Conservation (phyloP, 2,888 invertebrate species). For the Tetropium fuscum region DNA sequence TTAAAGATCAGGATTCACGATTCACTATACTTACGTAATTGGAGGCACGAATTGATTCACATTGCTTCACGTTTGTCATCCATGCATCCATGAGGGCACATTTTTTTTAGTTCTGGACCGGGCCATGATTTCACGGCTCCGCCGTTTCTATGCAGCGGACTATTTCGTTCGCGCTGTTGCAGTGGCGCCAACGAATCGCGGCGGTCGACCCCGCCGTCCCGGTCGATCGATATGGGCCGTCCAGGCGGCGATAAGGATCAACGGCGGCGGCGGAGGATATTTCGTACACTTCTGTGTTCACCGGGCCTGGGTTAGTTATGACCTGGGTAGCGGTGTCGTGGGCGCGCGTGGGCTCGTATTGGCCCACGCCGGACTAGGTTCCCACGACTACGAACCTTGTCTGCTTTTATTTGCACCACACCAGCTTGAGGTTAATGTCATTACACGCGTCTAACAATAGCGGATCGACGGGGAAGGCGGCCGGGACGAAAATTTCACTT, state of each 20-base stretch:
- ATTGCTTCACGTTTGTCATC: no score
- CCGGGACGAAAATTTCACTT: neutral
- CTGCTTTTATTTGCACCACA: constrained; percentile 50
- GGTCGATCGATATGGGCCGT: constrained; percentile 14
- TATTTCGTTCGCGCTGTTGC: no score
- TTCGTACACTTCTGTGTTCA: neutral
- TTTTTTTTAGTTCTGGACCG: no score
- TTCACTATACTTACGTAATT: no score
- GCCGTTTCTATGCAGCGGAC: no score
- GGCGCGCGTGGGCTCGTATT: constrained; percentile 52
- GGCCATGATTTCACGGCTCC: no score
- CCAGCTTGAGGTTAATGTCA: constrained; percentile 51
- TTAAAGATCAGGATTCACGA: no score
- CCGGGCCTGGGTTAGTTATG: constrained; percentile 30
- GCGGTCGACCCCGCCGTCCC: neutral
- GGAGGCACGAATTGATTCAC: no score
- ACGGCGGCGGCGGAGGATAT: constrained; percentile 13
- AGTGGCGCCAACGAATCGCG: neutral
- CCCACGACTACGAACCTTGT: constrained; percentile 49
- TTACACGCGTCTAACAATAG: constrained; percentile 38
- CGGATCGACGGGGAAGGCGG: constrained; percentile 17
- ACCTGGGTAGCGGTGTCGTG: constrained; percentile 46
- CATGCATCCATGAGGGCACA: no score
- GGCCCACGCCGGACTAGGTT: constrained; percentile 47
- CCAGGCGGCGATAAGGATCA: constrained; percentile 3